These are phyloP conservation scores for Myotis myotis DNA, from an alignment of 2,797 vertebrate genomes.

Conservation along the genomic window DNA sequence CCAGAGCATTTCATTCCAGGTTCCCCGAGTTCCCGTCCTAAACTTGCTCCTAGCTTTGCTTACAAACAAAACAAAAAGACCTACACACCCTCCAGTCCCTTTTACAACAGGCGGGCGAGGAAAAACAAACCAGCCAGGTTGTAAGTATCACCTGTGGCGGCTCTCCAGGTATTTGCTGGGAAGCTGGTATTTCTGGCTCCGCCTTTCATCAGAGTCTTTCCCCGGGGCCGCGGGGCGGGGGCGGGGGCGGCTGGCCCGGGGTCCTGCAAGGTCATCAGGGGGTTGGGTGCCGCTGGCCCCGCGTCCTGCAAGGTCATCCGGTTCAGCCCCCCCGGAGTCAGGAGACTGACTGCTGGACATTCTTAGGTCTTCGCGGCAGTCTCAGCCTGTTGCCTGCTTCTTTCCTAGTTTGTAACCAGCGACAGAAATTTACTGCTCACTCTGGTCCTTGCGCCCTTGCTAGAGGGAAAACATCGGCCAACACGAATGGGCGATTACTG, in stretches of 20 bases:
- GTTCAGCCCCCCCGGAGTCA: neutral
- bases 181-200: neutral
- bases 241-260: too few relatives aligned
- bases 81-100: neutral
- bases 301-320: fast-evolving
- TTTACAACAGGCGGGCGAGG: too few relatives aligned
- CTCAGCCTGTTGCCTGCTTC: neutral
- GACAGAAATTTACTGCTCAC: neutral
- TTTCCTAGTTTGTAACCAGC: neutral
- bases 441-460: neutral
- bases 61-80: too few relatives aligned
- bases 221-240: neutral
- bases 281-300: fast-evolving
- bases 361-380: neutral
- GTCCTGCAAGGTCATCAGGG: too few relatives aligned
- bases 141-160: slow-evolving; percentile 63
- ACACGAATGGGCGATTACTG: too few relatives aligned
- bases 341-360: neutral
- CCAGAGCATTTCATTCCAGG: neutral
- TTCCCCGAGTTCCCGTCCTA: fast-evolving
- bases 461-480: neutral
- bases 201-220: fast-evolving
- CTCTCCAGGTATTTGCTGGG: neutral
- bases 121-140: neutral
- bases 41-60: neutral